Evolutionary conservation across 2,113 vertebrate species (phyloP), one percentile per base, ranked within the genome.

Genomic region (Hipposideros armiger): DNA sequence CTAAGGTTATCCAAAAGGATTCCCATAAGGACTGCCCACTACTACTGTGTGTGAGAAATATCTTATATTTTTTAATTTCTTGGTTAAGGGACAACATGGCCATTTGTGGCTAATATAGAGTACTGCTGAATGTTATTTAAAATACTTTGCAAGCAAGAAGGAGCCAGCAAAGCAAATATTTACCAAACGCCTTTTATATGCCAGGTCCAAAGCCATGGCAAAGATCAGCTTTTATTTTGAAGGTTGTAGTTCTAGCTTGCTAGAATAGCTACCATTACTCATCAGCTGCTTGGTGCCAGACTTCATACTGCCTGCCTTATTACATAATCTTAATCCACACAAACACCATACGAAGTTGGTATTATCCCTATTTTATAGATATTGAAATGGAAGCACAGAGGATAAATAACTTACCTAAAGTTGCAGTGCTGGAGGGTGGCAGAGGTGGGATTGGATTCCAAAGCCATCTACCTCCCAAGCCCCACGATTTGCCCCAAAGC

Each of bases 341-440:
- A 91, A 81, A 54, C 42, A 62, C 24, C 22, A 32, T 26, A 36
- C 1, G 11, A 73, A 56, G 40, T 17, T 60, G 40, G 11, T 20
- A 58, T 62, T 36, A 40, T 52, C 24, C 13, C 54, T 60, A 64
- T 60, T 84, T 56, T 66, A 58, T 58, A 91, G 56, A 87, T 40
- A 90, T 24, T 58, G 64, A 97, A 94, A 94, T 58, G n/a, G n/a
- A 90, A 95, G 73, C 36, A 81, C 36, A 64, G 58, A 93, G 11
- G 58, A n/a, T 58, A 58, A 76, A 69, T 95, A 52, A 50, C 15
- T 90, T 67, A 54, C 15, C 45, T 50, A 58, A 74, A 52, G 32
- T 52, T 45, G 42, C n/a, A 22, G 14, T 66, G 30, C 69, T 69
- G 17, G 40, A 81, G 73, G 24, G 10, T n/a, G 32, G 17, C 13